Conservation (phyloP, 2,113 vertebrate genomes). For the Tragelaphus scriptus region DNA sequence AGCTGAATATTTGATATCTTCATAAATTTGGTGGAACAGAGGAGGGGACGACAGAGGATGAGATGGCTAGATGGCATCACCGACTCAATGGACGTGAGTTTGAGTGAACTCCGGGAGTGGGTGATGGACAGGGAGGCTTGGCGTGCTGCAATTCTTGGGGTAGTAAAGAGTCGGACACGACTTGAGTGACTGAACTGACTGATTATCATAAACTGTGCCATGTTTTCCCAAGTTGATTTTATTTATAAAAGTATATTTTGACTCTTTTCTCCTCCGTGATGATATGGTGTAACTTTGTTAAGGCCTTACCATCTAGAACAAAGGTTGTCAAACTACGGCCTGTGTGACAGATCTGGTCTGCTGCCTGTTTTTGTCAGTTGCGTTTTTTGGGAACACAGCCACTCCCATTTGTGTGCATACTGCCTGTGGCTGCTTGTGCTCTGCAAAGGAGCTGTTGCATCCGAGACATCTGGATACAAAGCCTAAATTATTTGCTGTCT, state of each 20-base stretch:
- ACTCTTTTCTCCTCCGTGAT: background rate
- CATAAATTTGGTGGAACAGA: background rate
- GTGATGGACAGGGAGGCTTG: no score
- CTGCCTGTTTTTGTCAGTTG: background rate
- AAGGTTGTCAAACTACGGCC: background rate
- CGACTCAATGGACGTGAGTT: no score
- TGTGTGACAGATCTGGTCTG: background rate
- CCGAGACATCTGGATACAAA: background rate
- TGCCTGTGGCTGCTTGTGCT: background rate
- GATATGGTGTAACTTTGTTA: background rate
- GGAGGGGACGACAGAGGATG: no score
- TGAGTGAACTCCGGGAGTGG: no score
- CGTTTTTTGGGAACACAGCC: background rate
- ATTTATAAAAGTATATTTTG: background rate
- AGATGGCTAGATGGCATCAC: no score
- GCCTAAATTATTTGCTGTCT: background rate
- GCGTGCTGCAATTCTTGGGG: no score
- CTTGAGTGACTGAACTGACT: no score
- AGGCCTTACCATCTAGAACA: background rate
- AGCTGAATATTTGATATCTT: background rate
- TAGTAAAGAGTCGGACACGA: no score
- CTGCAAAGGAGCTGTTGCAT: background rate
- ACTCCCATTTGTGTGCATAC: background rate
- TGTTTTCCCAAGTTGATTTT: background rate
- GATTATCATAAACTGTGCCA: background rate